Conservation (phyloP, 2,113 vertebrate species). For the Muscicapa adusta region DNA sequence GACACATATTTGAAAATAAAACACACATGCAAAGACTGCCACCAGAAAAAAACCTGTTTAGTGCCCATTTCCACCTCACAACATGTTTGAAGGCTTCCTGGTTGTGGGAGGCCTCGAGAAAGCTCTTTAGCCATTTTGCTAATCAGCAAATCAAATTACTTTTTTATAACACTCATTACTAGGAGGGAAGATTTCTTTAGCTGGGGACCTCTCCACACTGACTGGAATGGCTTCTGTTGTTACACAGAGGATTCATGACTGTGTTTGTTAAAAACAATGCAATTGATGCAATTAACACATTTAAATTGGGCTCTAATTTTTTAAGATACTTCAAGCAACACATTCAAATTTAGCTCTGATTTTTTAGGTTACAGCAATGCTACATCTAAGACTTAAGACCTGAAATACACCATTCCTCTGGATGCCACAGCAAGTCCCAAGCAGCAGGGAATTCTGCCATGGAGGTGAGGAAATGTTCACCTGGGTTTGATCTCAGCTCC, state of each 20-base stretch:
- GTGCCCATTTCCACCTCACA: neutral
- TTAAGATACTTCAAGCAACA: neutral
- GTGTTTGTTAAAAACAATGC: neutral
- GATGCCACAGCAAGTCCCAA: neutral
- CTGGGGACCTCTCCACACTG: neutral
- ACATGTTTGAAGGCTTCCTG: neutral
- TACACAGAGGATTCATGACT: neutral
- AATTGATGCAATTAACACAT: neutral
- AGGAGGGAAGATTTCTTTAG: neutral
- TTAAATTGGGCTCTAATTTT: neutral
- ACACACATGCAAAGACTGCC: neutral
- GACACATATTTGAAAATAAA: neutral
- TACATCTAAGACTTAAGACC: neutral
- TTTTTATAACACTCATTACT: neutral
- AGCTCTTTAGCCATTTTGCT: neutral
- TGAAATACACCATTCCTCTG: neutral
- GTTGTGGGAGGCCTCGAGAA: neutral
- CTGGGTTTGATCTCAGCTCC: neutral
- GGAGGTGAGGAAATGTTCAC: neutral
- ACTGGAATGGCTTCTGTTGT: neutral
- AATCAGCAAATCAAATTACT: neutral
- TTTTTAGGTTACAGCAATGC: neutral
- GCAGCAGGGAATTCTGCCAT: neutral
- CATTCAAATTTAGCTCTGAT: neutral
- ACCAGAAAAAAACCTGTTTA: neutral